phyloP scores from a whole-genome alignment of 2,797 vertebrate species.

The Leuciscus waleckii region DNA sequence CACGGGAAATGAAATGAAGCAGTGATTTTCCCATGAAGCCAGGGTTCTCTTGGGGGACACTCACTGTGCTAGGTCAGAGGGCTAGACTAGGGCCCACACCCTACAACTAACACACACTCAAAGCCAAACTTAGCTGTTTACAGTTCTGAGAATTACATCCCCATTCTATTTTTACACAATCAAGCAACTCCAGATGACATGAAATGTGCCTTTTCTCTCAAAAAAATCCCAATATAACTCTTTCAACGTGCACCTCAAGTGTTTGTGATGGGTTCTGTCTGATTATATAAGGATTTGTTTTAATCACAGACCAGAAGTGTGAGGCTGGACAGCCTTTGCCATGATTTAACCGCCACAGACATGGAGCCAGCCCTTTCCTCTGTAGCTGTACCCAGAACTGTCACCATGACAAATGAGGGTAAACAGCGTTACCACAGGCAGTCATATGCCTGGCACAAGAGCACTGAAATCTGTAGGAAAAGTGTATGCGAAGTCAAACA shows the following conservation, averaged over 20 bases:
- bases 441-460: conserved; percentile 72
- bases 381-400: conserved; percentile 63
- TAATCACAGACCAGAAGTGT: conserved; percentile 36
- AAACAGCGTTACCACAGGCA: conserved; percentile 68
- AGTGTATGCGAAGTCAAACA: conserved; percentile 60
- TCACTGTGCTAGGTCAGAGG: conserved; percentile 55
- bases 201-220: background rate
- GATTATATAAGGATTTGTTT: conserved; percentile 30
- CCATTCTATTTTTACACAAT: conserved; percentile 15
- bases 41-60: conserved; percentile 70
- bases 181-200: conserved; percentile 14
- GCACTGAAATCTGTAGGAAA: conserved; percentile 64
- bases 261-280: conserved; percentile 1
- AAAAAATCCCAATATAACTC: background rate
- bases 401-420: conserved; percentile 77
- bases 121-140: conserved; percentile 16
- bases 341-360: conserved; percentile 32
- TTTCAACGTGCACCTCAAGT: background rate
- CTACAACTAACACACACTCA: conserved; percentile 33
- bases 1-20: conserved; percentile 68
- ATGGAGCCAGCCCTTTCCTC: conserved; percentile 28
- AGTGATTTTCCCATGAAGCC: conserved; percentile 81
- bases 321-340: conserved; percentile 14
- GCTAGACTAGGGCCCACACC: conserved; percentile 67
- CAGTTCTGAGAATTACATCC: conserved; percentile 34